A percentile compares a stretch with the other conserved stretches of the same genome.
Evolutionary conservation across 2,797 vertebrate species (phyloP).

Genomic region (Rallus crepitans): DNA sequence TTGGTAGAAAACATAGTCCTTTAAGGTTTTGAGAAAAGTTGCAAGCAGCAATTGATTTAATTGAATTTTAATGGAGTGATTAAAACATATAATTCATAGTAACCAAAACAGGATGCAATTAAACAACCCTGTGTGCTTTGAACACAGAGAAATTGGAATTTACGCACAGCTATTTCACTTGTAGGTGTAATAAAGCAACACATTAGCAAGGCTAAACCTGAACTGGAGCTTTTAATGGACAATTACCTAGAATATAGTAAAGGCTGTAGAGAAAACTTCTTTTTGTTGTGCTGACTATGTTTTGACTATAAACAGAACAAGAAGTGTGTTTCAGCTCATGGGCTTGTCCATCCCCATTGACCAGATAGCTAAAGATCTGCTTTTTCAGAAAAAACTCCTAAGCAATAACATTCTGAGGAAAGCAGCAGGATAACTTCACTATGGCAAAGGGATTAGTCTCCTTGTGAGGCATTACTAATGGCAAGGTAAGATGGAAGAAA

Average conservation of each 20-base stretch:
- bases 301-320: not conserved
- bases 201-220: not conserved
- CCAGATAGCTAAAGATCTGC: not conserved
- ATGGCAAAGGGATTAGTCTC: not conserved
- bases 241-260: not conserved
- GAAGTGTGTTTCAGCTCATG: not conserved
- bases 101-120: not conserved
- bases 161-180: not conserved
- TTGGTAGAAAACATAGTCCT: not conserved
- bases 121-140: not conserved
- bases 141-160: not conserved
- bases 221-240: not conserved
- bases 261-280: not conserved
- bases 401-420: not conserved
- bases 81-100: not conserved
- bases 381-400: not conserved
- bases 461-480: not conserved
- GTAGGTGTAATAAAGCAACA: not conserved
- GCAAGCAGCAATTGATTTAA: not conserved
- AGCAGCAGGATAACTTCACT: not conserved
- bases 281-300: not conserved
- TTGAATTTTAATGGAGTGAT: not conserved
- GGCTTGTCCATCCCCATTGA: not conserved
- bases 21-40: not conserved
- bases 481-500: not conserved